phyloP scores from a whole-genome alignment of 2,797 vertebrate species.

The Danio aesculapii region DNA sequence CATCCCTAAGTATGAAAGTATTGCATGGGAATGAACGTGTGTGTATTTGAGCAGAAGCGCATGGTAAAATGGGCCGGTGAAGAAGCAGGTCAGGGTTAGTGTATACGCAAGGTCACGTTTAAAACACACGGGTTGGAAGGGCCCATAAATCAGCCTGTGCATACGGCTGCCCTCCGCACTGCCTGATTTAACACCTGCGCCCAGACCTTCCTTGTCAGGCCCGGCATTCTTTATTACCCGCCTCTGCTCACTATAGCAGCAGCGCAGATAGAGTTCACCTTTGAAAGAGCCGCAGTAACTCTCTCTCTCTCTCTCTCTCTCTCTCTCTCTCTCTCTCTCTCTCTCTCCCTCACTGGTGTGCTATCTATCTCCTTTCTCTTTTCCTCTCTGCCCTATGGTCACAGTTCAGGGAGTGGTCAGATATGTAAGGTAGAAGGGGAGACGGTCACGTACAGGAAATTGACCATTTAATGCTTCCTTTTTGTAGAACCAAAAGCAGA shows the following conservation, averaged over 20 bases:
- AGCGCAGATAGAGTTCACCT: slow-evolving; percentile 69
- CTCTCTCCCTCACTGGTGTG: slow-evolving; percentile 26
- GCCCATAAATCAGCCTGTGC: slow-evolving; percentile 65
- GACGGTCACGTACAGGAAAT: slow-evolving; percentile 44
- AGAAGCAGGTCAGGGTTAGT: slow-evolving; percentile 68
- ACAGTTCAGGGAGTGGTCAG: slow-evolving; percentile 63
- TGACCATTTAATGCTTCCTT: slow-evolving; percentile 51
- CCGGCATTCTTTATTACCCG: slow-evolving; percentile 67
- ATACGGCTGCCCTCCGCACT: slow-evolving; percentile 65
- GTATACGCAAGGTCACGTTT: slow-evolving; percentile 70
- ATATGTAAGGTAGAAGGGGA: slow-evolving; percentile 39
- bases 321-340: slow-evolving; percentile 42
- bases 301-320: slow-evolving; percentile 53
- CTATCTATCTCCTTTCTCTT: slow-evolving; percentile 52
- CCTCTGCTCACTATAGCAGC: slow-evolving; percentile 52
- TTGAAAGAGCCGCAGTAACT: slow-evolving; percentile 67
- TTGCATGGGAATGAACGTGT: slow-evolving; percentile 47
- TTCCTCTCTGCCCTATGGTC: slow-evolving; percentile 45
- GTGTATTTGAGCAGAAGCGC: slow-evolving; percentile 52
- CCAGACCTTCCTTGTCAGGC: slow-evolving; percentile 71
- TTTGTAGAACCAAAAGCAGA: slow-evolving; percentile 42
- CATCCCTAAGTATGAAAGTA: slow-evolving; percentile 6
- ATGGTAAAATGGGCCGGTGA: slow-evolving; percentile 43
- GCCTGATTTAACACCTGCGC: slow-evolving; percentile 72
- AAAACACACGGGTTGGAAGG: slow-evolving; percentile 67